Conservation (phyloP, 2,888 invertebrate genomes). For the Lochmaea capreae region DNA sequence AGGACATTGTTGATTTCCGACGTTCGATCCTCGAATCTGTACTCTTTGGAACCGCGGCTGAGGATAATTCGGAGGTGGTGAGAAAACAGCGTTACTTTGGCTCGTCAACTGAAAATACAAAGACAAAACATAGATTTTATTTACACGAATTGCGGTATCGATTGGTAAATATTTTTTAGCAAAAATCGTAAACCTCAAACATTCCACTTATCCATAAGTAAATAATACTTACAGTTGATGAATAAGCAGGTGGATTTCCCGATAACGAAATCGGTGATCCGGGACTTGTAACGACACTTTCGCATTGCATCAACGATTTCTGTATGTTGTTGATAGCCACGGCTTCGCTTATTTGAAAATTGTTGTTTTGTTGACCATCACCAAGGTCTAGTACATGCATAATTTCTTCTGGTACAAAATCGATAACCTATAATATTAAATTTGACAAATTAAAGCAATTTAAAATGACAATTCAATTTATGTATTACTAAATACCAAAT, state of each 20-base stretch:
- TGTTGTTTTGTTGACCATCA: slow-evolving; percentile 51
- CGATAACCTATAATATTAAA: slow-evolving; percentile 48
- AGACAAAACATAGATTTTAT: not conserved
- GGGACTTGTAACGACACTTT: slow-evolving; percentile 75
- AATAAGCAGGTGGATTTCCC: slow-evolving; percentile 74
- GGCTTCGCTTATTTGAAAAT: slow-evolving; percentile 72
- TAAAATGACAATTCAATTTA: too few species aligned
- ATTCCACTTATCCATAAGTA: not conserved
- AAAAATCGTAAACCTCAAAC: too few species aligned
- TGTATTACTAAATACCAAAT: too few species aligned
- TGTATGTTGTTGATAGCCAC: slow-evolving; percentile 91
- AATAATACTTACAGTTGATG: slow-evolving; percentile 57
- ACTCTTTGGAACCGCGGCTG: slow-evolving; percentile 42
- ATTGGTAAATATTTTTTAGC: too few species aligned
- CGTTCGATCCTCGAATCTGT: slow-evolving; percentile 45
- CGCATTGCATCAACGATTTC: slow-evolving; percentile 89
- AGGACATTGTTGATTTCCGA: slow-evolving; percentile 42
- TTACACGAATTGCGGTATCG: too few species aligned
- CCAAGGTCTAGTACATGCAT: slow-evolving; percentile 64
- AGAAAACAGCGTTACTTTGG: slow-evolving; percentile 52
- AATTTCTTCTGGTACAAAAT: slow-evolving; percentile 56
- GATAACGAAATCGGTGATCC: slow-evolving; percentile 68
- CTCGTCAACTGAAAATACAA: slow-evolving; percentile 49
- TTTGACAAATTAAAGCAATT: not conserved
- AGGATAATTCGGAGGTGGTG: slow-evolving; percentile 64